These are phyloP conservation scores for Coenonympha glycerion DNA, from an alignment of 2,888 invertebrate species.

Conservation along the genomic window DNA sequence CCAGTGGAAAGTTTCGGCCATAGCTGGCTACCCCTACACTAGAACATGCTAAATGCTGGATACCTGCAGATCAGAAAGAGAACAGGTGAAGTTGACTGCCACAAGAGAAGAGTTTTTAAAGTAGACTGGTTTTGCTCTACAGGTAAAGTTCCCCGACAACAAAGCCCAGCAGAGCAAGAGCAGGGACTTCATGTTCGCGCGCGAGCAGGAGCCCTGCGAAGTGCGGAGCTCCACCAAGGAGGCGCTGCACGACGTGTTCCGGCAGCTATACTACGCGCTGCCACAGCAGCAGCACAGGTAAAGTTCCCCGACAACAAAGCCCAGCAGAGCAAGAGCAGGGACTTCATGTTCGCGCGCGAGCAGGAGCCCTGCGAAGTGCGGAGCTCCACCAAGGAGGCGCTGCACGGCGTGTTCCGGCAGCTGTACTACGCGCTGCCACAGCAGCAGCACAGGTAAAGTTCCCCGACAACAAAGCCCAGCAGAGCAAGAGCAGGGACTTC, in stretches of 20 bases:
- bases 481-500: conserved; percentile 45
- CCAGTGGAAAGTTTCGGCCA: too few relatives aligned
- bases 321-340: conserved; percentile 35
- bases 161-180: conserved; percentile 27
- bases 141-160: too few relatives aligned
- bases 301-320: conserved; percentile 63
- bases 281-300: conserved; percentile 66
- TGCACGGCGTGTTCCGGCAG: conserved; percentile 58
- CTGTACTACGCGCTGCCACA: conserved; percentile 55
- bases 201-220: conserved; percentile 56
- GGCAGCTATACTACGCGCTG: conserved; percentile 51
- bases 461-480: conserved; percentile 50
- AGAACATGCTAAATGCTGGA: too few relatives aligned
- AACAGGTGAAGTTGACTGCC: too few relatives aligned
- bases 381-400: conserved; percentile 43
- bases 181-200: conserved; percentile 57
- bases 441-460: conserved; percentile 67
- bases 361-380: conserved; percentile 52
- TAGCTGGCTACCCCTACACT: too few relatives aligned
- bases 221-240: conserved; percentile 45
- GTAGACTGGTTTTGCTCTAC: too few relatives aligned
- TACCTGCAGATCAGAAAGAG: too few relatives aligned
- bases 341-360: conserved; percentile 60
- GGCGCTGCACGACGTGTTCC: conserved; percentile 52
- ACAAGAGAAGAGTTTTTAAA: too few relatives aligned